Base-by-base conservation (phyloP, 2,113 vertebrate species). In the Gymnocephalus cernua region DNA sequence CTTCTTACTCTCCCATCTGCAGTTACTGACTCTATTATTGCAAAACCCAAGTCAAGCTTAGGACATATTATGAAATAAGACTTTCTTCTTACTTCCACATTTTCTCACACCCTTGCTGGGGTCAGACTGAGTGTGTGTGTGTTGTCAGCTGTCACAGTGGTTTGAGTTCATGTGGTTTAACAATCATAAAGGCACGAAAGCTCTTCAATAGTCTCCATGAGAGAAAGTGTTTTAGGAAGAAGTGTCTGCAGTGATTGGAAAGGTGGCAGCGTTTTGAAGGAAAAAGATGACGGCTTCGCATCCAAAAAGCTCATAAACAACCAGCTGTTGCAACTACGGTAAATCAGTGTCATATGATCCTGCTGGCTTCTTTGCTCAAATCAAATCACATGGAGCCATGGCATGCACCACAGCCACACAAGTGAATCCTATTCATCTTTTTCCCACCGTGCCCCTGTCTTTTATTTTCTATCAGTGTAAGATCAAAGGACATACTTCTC, bases 261-360 rank as follows among this genome's bases (percentile, higher is more conserved):
- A 45, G 9, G 41, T 63, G 54, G 15, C 44, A 25, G 35, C 21
- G 9, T 66, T 75, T 59, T 5, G 2, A 48, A 10, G 14, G 12
- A 32, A 50, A 50, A 45, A 32, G n/a, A 53, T 75, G 35, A 76
- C 29, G 38, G 23, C n/a, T 79, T 18, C 61, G 47, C 35, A 38
- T 32, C 67, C 44, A 58, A 70, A 65, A 45, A 57, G 56, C 50
- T 85, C 25, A 76, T 14, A 38, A 73, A 79, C 38, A 73, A 79
- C 15, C 61, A 67, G 64, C 58, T 16, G 8, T 50, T 47, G 35
- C 19, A 51, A 75, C 41, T 7, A 29, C 56, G 54, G 68, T 61
- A 32, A 82, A 84, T 79, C 61, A 72, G 50, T 38, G 67, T 85
- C 88, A 86, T 73, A 48, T 83, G 83, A 88, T 77, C 38, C 1